These are phyloP conservation scores for Andrena dorsata DNA, from an alignment of 2,888 invertebrate genomes.

Conservation along the genomic window DNA sequence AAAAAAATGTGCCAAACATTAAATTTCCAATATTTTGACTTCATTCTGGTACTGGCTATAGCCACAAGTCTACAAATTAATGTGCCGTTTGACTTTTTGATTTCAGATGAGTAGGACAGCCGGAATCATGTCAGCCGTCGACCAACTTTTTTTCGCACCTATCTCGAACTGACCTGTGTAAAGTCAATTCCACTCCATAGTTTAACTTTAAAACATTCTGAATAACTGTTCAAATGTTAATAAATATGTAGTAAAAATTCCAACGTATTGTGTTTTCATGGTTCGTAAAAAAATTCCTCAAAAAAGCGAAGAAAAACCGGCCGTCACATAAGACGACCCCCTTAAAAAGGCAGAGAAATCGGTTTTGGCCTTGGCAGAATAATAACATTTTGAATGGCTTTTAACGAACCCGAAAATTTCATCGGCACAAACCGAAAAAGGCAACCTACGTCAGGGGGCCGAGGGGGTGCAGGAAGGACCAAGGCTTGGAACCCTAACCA, in stretches of 20 bases:
- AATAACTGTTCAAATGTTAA: conserved; percentile 3
- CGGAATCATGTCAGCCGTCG: conserved; percentile 4
- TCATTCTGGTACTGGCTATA: too few relatives aligned
- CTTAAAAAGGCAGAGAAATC: too few relatives aligned
- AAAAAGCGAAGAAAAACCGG: background rate
- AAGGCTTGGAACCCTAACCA: too few relatives aligned
- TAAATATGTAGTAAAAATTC: background rate
- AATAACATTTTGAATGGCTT: too few relatives aligned
- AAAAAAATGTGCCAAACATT: too few relatives aligned
- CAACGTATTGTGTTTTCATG: background rate
- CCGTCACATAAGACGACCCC: too few relatives aligned
- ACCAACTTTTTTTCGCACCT: background rate
- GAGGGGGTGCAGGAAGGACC: too few relatives aligned
- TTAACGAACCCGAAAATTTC: too few relatives aligned
- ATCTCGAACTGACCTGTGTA: background rate
- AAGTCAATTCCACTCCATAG: background rate
- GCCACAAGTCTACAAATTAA: background rate
- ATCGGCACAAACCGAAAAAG: too few relatives aligned
- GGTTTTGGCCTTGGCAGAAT: too few relatives aligned
- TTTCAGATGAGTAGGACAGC: background rate
- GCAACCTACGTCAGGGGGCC: too few relatives aligned
- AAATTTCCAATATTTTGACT: too few relatives aligned
- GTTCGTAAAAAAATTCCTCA: background rate
- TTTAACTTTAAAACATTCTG: background rate
- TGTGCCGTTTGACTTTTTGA: background rate